phyloP scores from a whole-genome alignment of 64 coral and sea anemone genomes.

The Actinia equina region DNA sequence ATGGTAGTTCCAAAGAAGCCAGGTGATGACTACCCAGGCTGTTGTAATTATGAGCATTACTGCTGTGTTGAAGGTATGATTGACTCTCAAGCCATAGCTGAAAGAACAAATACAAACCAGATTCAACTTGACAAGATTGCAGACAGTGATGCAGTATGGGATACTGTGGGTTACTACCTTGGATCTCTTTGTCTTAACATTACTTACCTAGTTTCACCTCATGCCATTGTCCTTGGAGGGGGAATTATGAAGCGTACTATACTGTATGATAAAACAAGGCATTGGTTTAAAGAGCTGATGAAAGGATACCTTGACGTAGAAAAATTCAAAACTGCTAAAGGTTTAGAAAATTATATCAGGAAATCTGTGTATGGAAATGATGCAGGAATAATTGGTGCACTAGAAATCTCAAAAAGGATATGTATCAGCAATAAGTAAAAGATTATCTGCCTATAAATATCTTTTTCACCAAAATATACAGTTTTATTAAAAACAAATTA shows the following conservation, averaged over 20 bases:
- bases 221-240: constrained; percentile 80
- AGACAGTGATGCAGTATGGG: constrained; percentile 75
- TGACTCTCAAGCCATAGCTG: constrained; percentile 75
- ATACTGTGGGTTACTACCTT: constrained; percentile 88
- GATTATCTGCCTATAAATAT: neutral
- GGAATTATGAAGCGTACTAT: constrained; percentile 81
- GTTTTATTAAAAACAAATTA: neutral
- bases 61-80: constrained; percentile 91
- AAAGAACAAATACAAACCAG: constrained; percentile 44
- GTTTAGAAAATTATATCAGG: constrained; percentile 72
- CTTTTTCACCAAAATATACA: neutral
- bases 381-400: constrained; percentile 79
- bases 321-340: constrained; percentile 72
- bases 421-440: neutral
- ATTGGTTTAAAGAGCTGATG: constrained; percentile 68
- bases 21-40: constrained; percentile 68
- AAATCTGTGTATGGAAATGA: constrained; percentile 64
- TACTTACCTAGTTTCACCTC: constrained; percentile 75
- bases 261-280: constrained; percentile 48
- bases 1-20: constrained; percentile 65
- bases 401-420: constrained; percentile 47
- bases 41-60: constrained; percentile 63
- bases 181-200: constrained; percentile 86
- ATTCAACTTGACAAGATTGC: constrained; percentile 40
- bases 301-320: constrained; percentile 65